Evolutionary conservation across 2,888 invertebrate species (phyloP), one percentile per base, ranked within the genome.

Genomic region (Nesidiocoris tenuis): DNA sequence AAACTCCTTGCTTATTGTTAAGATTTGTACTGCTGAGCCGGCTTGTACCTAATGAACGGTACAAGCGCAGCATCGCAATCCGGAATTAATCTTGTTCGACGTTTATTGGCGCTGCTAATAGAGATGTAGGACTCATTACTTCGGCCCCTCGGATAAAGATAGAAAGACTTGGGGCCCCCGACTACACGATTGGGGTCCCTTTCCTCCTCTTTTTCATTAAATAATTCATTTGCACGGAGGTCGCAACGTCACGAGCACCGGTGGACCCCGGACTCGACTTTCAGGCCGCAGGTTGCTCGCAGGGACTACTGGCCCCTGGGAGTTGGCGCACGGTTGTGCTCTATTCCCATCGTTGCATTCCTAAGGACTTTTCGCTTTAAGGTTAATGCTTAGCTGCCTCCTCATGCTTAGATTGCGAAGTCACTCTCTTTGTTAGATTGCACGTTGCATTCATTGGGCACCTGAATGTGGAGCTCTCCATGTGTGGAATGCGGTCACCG

Each of bases 171-270:
- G 39, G 12, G 12, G 12, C 5, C 39, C 3, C 12, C 39, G 39
- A 39, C 39, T 39, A 39, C 39, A 39, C 39, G 39, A 39, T 39
- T 39, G 39, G 39, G 39, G 39, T 39, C 39, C 39, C 39, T 7
- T 39, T 39, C 39, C 12, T 39, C 39, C 39, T 55, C 23, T 39
- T 61, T 65, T 75, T 66, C 74, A 75, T 75, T 75, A 75, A 75
- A 75, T 75, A 75, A 75, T 75, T 75, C 74, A 75, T 75, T 75
- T 75, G 74, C 74, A 75, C 74, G 74, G 74, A 75, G 74, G 59
- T 75, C 59, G 57, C 65, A 25, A 66, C 65, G 74, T 75, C 72
- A 72, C 72, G 72, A 72, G 22, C 61, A 2, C 61, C 16, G 39
- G 19, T 61, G 3, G 3, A 16, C 2, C 59, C 17, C 59, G 18